Conservation (phyloP, 1,140 invertebrate species). For the Notospermus geniculatus region DNA sequence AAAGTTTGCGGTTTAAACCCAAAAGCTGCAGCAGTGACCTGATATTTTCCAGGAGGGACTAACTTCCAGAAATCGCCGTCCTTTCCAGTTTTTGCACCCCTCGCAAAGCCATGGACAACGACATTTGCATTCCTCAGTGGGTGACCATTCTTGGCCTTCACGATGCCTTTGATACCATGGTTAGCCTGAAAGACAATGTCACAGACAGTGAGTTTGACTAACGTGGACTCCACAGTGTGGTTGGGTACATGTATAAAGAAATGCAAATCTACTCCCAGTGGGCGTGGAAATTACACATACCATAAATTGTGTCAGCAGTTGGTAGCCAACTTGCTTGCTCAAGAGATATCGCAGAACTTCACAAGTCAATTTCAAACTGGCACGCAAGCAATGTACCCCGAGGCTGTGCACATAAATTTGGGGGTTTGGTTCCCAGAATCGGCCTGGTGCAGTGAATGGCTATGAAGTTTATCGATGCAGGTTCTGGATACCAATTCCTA, state of each 20-base stretch:
- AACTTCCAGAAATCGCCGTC: conserved; percentile 94
- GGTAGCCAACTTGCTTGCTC: too few relatives aligned
- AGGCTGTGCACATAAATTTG: too few relatives aligned
- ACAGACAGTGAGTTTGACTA: not conserved
- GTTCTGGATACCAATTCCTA: too few relatives aligned
- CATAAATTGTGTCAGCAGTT: not conserved
- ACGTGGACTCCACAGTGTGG: not conserved
- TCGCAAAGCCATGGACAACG: conserved; percentile 42
- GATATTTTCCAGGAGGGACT: conserved; percentile 78
- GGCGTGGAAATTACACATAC: not conserved
- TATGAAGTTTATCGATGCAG: too few relatives aligned
- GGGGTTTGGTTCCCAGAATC: too few relatives aligned
- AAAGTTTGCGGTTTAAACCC: conserved; percentile 62
- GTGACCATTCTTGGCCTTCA: not conserved
- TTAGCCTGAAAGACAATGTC: conserved; percentile 3
- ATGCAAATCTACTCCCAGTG: not conserved
- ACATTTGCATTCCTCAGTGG: conserved; percentile 3
- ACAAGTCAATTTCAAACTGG: too few relatives aligned
- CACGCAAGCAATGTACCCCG: too few relatives aligned
- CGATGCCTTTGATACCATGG: conserved; percentile 1
- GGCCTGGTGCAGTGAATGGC: too few relatives aligned
- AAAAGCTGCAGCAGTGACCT: conserved; percentile 69
- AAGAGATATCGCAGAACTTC: too few relatives aligned
- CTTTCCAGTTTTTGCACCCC: conserved; percentile 79
- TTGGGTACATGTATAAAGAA: not conserved